Evolutionary conservation across 2,888 invertebrate species (phyloP), one percentile per base, ranked within the genome.

Genomic region (Venusia cambrica): DNA sequence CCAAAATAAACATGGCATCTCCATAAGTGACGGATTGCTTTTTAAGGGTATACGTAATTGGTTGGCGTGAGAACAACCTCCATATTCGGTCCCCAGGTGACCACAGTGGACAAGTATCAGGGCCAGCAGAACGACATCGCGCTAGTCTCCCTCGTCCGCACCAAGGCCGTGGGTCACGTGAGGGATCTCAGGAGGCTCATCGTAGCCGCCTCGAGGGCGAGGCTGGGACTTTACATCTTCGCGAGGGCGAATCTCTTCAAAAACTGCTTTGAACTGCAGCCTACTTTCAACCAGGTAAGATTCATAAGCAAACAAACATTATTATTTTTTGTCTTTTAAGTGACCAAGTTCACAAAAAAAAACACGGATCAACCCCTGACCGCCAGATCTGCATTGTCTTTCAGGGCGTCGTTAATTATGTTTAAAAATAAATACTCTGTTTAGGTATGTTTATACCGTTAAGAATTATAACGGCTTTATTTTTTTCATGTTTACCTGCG

Each of bases 51-150:
- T n/a, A n/a, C n/a, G n/a, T n/a, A n/a, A n/a, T n/a, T n/a, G n/a
- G n/a, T n/a, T n/a, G n/a, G n/a, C n/a, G n/a, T n/a, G n/a, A 2
- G 6, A 9, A 14, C 5, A 5, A 28, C 4, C 17, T 15, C 17
- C 14, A 13, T 3, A 6, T 12, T 35, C 20, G 18, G 11, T 10
- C 2, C 2, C 2, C 51, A 91, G 91, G 92, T 96, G 11, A 95
- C 96, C 0, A 99, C 99, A 0, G 99, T 99, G 7, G 99, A 99
- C 85, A 98, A 99, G 71, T 99, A 98, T 76, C 99, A 99, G 71
- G 99, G 99, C 36, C 99, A 99, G 68, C 99, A 99, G 81, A 99
- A 99, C 78, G 99, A 99, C 80, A 97, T 96, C 64, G 97, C 99
- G 40, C 89, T 99, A 6, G 89, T 99, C 26, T 99, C 99, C 0